phyloP scores from a whole-genome alignment of 2,888 invertebrate species.

The Tanypteryx hageni region DNA sequence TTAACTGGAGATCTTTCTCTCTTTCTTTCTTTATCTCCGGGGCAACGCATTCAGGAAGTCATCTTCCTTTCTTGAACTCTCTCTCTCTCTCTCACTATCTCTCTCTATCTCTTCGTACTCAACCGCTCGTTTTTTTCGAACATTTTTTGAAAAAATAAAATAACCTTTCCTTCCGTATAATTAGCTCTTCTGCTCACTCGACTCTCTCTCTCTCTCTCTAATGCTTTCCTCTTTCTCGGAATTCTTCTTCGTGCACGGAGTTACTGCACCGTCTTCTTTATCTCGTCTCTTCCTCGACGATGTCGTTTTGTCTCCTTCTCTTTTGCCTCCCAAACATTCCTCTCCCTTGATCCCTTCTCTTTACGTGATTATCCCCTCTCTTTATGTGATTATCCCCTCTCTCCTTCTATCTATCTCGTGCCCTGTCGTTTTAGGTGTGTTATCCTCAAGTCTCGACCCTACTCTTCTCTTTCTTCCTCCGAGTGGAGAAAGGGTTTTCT shows the following conservation, averaged over 20 bases:
- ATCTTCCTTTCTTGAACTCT: no score
- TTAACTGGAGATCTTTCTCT: neutral
- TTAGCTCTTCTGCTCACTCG: slow-evolving; percentile 24
- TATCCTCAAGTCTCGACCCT: neutral
- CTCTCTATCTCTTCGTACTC: neutral
- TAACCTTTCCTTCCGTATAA: slow-evolving; percentile 5
- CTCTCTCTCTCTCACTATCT: neutral
- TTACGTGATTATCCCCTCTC: neutral
- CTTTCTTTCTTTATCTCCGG: neutral
- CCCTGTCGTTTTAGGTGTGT: neutral
- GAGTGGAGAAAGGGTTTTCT: no score
- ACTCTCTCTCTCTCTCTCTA: neutral
- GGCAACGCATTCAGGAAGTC: slow-evolving; percentile 22
- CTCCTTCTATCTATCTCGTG: neutral
- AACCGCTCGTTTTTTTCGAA: neutral
- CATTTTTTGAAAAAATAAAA: neutral
- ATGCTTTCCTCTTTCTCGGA: neutral
- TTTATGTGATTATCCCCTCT: neutral
- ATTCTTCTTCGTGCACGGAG: neutral
- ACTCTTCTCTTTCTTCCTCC: neutral
- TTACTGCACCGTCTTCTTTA: neutral
- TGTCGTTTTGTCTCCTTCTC: no score
- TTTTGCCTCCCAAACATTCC: no score
- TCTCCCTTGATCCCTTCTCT: neutral
- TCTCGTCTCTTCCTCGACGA: neutral